Evolutionary conservation across 2,113 vertebrate species (phyloP).

Genomic region (Benthochromis sp.): DNA sequence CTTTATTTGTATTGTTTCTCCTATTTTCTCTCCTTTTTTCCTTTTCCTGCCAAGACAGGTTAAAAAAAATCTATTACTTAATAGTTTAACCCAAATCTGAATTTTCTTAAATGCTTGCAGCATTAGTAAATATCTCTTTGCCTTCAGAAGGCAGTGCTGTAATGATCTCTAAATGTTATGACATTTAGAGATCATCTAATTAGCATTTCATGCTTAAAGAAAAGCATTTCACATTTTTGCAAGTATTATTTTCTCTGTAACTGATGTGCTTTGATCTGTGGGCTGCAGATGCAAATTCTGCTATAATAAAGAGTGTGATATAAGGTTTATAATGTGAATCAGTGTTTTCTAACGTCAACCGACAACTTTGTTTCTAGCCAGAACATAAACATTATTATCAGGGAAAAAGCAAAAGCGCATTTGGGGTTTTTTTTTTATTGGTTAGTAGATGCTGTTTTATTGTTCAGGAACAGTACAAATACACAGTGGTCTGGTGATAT

Average conservation of each 20-base stretch:
- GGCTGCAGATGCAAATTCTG: background rate
- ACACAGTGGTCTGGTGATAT: background rate
- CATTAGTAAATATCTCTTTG: background rate
- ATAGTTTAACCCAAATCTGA: background rate
- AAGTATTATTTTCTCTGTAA: background rate
- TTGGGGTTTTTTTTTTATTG: fast-evolving
- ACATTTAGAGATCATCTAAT: background rate
- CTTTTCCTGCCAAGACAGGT: background rate
- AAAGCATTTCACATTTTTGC: background rate
- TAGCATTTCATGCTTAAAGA: background rate
- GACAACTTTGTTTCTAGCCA: background rate
- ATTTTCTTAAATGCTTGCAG: background rate
- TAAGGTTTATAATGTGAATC: background rate
- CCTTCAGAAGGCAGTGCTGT: background rate
- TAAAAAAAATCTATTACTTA: background rate
- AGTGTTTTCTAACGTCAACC: background rate
- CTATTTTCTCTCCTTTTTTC: background rate
- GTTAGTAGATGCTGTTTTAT: background rate
- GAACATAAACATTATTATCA: background rate
- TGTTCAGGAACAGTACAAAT: background rate
- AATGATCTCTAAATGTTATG: background rate
- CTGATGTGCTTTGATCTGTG: background rate
- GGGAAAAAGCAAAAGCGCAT: background rate
- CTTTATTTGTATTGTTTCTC: background rate
- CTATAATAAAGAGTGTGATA: background rate